Evolutionary conservation across 2,113 vertebrate genomes (phyloP), one percentile per base, ranked within the genome.

Genomic region (Colossoma macropomum): DNA sequence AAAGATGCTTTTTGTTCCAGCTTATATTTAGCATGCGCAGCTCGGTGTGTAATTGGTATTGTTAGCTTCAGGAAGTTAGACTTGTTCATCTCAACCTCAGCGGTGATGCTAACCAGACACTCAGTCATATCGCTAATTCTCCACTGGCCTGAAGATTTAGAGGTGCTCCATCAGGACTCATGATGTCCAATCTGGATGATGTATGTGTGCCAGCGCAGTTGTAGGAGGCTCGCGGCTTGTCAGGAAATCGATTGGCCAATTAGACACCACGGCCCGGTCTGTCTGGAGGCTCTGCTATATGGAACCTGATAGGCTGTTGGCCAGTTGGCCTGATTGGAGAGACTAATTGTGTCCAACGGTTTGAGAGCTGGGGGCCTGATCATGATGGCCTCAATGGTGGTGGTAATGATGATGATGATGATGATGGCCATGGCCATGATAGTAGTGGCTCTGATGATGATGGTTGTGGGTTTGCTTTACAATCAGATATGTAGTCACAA

Each of bases 221-320:
- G 19, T 70, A 76, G 75, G 52, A 68, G 41, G 63, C 28, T 65
- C 34, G 38, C 54, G 30, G 6, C 48, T 17, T 21, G 54, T 72
- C 59, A 41, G 16, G 34, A 74, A 79, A 82, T 81, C 75, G 76
- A 82, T 86, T 59, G 68, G 62, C 50, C 84, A 86, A 75, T 79
- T 82, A 86, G 80, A 77, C 56, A 68, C 45, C 68, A 30, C 70
- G 41, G 30, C 52, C 34, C 54, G 30, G 25, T 56, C 71, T 70
- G 77, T 68, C 52, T 28, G 16, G 19, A 25, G 74, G 63, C 54
- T 74, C 45, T 75, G 60, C 69, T 69, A 38, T 13, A 50, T 17
- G 25, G 32, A 54, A 27, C 60, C 48, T 38, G 41, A 71, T 30
- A 72, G 72, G 80, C 56, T n/a, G 27, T 56, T 45, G 68, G 85